phyloP scores from a whole-genome alignment of 2,888 invertebrate species.

The Epirrhoe tristata region DNA sequence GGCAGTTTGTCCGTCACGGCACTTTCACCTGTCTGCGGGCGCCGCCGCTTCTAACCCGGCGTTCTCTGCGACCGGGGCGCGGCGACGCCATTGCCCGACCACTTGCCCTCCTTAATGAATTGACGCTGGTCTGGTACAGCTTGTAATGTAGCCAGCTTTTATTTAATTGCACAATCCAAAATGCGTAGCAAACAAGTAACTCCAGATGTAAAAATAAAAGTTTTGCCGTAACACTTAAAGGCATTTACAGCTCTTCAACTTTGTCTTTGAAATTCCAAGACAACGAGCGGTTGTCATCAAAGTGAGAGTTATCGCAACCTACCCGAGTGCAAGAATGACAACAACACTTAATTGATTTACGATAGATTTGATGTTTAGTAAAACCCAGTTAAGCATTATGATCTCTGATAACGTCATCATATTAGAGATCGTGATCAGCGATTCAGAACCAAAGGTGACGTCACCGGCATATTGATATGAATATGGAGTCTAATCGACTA shows the following conservation, averaged over 20 bases:
- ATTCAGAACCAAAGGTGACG: constrained; percentile 22
- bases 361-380: constrained; percentile 18
- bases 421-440: constrained; percentile 3
- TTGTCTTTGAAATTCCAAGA: constrained; percentile 21
- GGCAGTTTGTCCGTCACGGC: constrained; percentile 51
- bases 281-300: constrained; percentile 23
- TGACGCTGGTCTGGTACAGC: constrained; percentile 26
- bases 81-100: constrained; percentile 35
- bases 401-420: constrained; percentile 20
- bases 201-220: too few species aligned
- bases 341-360: constrained; percentile 1
- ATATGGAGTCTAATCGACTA: constrained; percentile 2
- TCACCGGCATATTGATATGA: constrained; percentile 24
- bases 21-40: constrained; percentile 70
- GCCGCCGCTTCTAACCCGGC: constrained; percentile 44
- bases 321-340: neutral
- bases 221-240: constrained; percentile 30
- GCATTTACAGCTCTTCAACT: constrained; percentile 19
- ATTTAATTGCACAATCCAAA: constrained; percentile 27
- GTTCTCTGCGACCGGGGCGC: constrained; percentile 38
- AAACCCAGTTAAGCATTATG: constrained; percentile 15
- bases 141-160: constrained; percentile 18
- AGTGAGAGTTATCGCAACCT: constrained; percentile 24
- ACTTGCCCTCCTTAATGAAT: constrained; percentile 28
- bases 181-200: constrained; percentile 23